Evolutionary conservation across 2,113 vertebrate genomes (phyloP), one percentile per base, ranked within the genome.

Genomic region (Phocoena sinus): DNA sequence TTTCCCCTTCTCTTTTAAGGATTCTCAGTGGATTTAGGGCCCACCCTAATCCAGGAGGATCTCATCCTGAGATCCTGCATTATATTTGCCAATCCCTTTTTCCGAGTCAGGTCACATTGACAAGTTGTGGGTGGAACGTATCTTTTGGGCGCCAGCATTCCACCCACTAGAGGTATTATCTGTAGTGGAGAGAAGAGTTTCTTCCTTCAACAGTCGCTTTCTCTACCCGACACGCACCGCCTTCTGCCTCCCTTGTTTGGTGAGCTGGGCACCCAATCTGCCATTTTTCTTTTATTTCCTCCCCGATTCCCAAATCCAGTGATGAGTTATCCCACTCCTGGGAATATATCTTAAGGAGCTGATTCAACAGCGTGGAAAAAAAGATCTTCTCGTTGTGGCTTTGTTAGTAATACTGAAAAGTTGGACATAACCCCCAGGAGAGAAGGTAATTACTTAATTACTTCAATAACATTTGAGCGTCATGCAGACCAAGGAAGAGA

Each of bases 401-500:
- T 79, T 86, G 68, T 38, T 79, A 53, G 53, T 80, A 68, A 63
- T 5, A 58, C 50, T 41, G 60, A 60, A 84, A 91, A 83, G 65
- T 89, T 62, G 50, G 93, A 80, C 63, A 53, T 6, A 67, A n/a
- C 25, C 44, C 89, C 58, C 58, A 60, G 94, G 90, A 89, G 91
- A 96, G 88, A 65, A 74, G 50, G 74, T 71, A 70, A 92, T 92
- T 67, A 80, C 73, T 90, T 94, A 94, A 96, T 94, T 17, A 67
- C 25, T 90, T 90, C 53, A 56, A 10, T 65, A 38, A 82, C 33
- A 33, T 58, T 62, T 70, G 13, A 44, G 82, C 31, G 1, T 2
- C 56, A 7, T 1, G 63, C 71, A 44, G 13, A 38, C 23, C 62
- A 6, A 77, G 77, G 2, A 38, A 71, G 70, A 81, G 50, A 6